Evolutionary conservation across 2,888 invertebrate species (phyloP).

Genomic region (Ethmia dodecea): DNA sequence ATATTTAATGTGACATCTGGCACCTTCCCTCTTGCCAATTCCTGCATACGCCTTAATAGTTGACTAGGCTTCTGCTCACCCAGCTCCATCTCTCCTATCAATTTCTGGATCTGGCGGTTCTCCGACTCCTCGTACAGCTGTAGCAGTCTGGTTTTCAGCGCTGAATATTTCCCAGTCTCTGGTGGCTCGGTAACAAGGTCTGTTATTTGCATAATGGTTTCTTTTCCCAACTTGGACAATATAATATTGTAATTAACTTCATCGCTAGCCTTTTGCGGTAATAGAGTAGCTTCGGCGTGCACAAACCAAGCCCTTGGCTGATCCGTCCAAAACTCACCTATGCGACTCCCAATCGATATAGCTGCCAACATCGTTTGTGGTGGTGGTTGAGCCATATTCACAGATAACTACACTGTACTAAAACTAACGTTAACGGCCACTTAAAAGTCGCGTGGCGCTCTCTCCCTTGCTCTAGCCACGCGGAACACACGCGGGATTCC

Average conservation of each 20-base stretch:
- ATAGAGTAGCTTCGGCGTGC: constrained; percentile 14
- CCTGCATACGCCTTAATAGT: not conserved
- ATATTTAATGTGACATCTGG: not conserved
- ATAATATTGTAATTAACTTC: constrained; percentile 18
- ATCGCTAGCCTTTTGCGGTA: constrained; percentile 15
- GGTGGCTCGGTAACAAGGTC: constrained; percentile 21
- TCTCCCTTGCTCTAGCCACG: too few relatives aligned
- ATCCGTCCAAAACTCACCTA: constrained; percentile 22
- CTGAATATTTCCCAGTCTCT: constrained; percentile 12
- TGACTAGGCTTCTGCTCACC: constrained; percentile 4
- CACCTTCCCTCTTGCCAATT: not conserved
- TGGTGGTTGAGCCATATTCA: too few relatives aligned
- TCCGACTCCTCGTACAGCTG: constrained; percentile 15
- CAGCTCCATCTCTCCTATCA: constrained; percentile 16
- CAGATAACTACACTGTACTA: too few relatives aligned
- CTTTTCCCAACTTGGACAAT: constrained; percentile 17
- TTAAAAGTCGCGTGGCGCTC: too few relatives aligned
- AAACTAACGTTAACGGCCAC: too few relatives aligned
- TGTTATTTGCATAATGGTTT: constrained; percentile 18
- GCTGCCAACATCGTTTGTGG: too few relatives aligned
- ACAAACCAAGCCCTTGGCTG: constrained; percentile 21
- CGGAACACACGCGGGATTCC: too few relatives aligned
- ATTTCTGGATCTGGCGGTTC: constrained; percentile 8
- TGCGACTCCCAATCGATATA: not conserved
- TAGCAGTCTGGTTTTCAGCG: constrained; percentile 12